Percentiles rank a stretch among this genome's conserved stretches.
Conservation (phyloP, 2,797 vertebrate species). For the Podarcis siculus region DNA sequence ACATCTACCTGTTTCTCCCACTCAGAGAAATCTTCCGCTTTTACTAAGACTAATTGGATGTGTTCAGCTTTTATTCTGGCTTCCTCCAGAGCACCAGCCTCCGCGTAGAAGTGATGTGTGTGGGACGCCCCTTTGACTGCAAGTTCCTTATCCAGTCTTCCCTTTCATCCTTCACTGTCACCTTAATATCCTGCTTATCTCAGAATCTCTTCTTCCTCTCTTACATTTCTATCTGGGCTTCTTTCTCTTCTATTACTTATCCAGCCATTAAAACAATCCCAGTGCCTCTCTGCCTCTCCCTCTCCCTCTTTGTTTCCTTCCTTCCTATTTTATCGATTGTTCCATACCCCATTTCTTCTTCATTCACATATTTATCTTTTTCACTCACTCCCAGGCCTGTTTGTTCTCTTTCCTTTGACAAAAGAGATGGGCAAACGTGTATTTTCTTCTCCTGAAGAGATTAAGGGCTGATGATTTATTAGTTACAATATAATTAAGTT, state of each 20-base stretch:
- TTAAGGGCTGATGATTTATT: conserved; percentile 10
- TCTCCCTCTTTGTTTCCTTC: background rate
- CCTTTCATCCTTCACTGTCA: conserved; percentile 35
- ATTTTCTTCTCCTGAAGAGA: background rate
- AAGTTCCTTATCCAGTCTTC: background rate
- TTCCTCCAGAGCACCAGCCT: conserved; percentile 5
- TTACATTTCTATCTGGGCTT: conserved; percentile 9
- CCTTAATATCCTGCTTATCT: conserved; percentile 37
- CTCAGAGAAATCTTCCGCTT: background rate
- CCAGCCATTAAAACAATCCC: background rate
- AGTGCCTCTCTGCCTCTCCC: background rate
- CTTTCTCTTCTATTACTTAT: background rate
- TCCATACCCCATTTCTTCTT: conserved; percentile 16
- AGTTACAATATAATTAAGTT: conserved; percentile 3
- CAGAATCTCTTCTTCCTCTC: conserved; percentile 30
- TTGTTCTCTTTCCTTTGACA: conserved; percentile 27
- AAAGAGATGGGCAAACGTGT: background rate
- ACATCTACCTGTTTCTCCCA: conserved; percentile 18
- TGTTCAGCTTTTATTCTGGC: conserved; percentile 40
- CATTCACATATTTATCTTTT: conserved; percentile 18
- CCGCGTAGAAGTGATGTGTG: conserved; percentile 3
- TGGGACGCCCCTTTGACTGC: conserved; percentile 35
- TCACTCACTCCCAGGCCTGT: background rate
- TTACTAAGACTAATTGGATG: conserved; percentile 27
- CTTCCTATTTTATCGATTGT: background rate